These are phyloP conservation scores for Columba janthina DNA, from an alignment of 2,113 vertebrate species.

Conservation along the genomic window DNA sequence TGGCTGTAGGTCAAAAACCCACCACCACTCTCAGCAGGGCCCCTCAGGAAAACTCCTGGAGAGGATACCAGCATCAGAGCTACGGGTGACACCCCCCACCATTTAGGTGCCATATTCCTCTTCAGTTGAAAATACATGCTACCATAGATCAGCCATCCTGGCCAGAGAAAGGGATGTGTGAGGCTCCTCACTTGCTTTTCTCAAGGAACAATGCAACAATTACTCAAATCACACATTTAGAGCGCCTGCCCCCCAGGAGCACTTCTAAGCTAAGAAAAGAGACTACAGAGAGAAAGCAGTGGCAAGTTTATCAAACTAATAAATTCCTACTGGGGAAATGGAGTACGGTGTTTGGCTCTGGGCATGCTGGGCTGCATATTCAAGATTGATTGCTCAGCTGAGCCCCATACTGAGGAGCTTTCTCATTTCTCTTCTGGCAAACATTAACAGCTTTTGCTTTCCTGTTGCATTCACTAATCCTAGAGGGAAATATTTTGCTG, in stretches of 20 bases:
- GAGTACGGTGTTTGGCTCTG: background rate
- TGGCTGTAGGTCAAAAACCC: background rate
- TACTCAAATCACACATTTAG: background rate
- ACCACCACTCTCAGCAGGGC: background rate
- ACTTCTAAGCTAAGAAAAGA: background rate
- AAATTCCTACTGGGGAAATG: background rate
- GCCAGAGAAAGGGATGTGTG: background rate
- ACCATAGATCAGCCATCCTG: background rate
- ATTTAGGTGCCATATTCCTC: background rate
- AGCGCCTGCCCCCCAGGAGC: background rate
- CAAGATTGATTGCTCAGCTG: background rate
- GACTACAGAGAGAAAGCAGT: background rate
- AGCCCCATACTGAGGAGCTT: background rate
- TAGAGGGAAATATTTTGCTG: conserved; percentile 13
- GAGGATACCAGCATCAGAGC: background rate
- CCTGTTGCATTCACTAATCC: background rate
- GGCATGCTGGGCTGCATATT: background rate
- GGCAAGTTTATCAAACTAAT: background rate
- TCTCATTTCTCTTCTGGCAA: conserved; percentile 19
- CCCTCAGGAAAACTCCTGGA: background rate
- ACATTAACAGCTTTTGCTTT: conserved; percentile 3
- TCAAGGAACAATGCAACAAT: background rate
- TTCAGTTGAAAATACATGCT: background rate
- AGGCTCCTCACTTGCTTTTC: background rate
- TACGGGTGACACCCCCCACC: background rate